Evolutionary conservation across 2,888 invertebrate genomes (phyloP), one percentile per base, ranked within the genome.

Genomic region (Cheilosia urbana): DNA sequence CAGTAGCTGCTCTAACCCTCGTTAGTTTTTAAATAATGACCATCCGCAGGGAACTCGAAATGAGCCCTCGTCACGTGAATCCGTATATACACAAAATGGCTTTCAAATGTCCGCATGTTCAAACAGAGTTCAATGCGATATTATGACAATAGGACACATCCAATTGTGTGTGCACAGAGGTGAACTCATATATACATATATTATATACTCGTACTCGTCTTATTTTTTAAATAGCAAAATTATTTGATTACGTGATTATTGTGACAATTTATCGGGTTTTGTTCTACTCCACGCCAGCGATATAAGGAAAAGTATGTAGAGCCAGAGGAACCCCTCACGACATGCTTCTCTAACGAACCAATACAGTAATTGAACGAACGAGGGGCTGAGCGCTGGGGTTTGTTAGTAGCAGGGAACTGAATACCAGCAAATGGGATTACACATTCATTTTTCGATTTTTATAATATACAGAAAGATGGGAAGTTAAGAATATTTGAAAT

Each of bases 181-280:
- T 58, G 19, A 62, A 15, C 19, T 30, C 24, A 34, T 57, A 42
- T 13, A 15, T 47, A n/a, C n/a, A n/a, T n/a, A n/a, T n/a, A n/a
- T n/a, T n/a, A n/a, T n/a, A 37, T 30, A n/a, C 24, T 24, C 24
- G 24, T 3, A 24, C 27, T 17, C 17, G 34, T 21, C 19, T 11
- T 58, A 45, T 55, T 57, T 37, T 68, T 60, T 71, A 71, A 84
- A 84, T 79, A 80, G 84, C 65, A 66, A 71, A 79, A 75, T 79
- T 79, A 84, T 84, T 73, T 78, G 79, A 83, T 83, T 83, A 78
- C 66, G 68, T 78, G 73, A 79, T 78, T 83, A 78, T 68, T 68
- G 73, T 73, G 63, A 78, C 83, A 73, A 69, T 68, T 83, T 75
- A 37, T 71, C 19, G 63, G 37, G 24, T 49, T 71, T 63, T 65